Evolutionary conservation across 2,797 vertebrate species (phyloP).

Genomic region (Sternotherus odoratus): DNA sequence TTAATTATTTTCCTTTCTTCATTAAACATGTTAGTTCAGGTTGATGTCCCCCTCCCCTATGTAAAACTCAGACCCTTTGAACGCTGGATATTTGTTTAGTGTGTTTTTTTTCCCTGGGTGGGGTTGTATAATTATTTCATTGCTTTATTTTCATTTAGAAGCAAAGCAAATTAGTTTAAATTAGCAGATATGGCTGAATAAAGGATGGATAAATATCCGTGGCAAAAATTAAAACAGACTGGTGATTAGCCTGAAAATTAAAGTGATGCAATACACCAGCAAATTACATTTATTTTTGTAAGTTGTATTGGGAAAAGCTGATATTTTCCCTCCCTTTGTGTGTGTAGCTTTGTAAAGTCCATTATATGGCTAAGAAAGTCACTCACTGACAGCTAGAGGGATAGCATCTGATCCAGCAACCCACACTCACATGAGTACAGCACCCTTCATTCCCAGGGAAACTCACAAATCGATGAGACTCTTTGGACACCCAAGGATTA

Average conservation of each 20-base stretch:
- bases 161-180: constrained; percentile 16
- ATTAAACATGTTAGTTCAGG: constrained; percentile 51
- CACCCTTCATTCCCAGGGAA: background rate
- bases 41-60: background rate
- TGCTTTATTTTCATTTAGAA: background rate
- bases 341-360: background rate
- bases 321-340: background rate
- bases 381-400: background rate
- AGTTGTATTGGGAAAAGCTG: background rate
- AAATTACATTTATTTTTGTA: too few species aligned
- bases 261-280: too few species aligned
- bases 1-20: constrained; percentile 46
- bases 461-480: background rate
- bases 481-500: background rate
- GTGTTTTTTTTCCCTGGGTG: constrained; percentile 6
- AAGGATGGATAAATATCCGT: background rate
- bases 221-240: background rate
- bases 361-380: background rate
- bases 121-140: background rate
- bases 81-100: background rate
- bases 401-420: background rate
- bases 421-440: background rate
- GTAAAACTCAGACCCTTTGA: constrained; percentile 5
- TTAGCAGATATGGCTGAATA: background rate
- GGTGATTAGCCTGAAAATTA: background rate